Percentiles rank a stretch among this genome's conserved stretches.
Evolutionary conservation across 1,140 invertebrate genomes (phyloP).

Genomic region (Ooceraea biroi): DNA sequence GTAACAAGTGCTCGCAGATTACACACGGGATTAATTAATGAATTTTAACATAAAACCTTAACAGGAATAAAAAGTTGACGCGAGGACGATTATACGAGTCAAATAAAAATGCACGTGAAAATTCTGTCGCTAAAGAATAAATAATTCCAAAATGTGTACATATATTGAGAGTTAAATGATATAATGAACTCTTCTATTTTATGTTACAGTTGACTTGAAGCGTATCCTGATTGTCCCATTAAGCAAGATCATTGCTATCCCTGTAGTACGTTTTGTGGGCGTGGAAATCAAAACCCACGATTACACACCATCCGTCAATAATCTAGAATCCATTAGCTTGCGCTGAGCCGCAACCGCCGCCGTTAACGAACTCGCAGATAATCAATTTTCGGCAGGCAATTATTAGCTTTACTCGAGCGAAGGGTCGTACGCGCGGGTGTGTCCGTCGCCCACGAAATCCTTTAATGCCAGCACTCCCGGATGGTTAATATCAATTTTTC

Average conservation of each 20-base stretch:
- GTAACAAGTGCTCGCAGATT: not conserved
- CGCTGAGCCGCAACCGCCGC: slow-evolving; percentile 28
- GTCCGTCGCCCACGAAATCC: slow-evolving; percentile 30
- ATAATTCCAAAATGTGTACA: not conserved
- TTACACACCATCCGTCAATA: slow-evolving; percentile 64
- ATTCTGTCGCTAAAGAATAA: not conserved
- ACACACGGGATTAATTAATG: slow-evolving; percentile 1
- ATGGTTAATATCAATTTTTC: slow-evolving; percentile 59
- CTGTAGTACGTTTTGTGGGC: slow-evolving; percentile 25
- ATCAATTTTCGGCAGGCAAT: slow-evolving; percentile 78
- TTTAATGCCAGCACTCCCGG: slow-evolving; percentile 49
- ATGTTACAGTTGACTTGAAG: too few relatives aligned
- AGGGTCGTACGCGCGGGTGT: slow-evolving; percentile 3
- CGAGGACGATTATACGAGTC: not conserved
- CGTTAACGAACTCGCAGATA: slow-evolving; percentile 77
- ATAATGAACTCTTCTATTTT: too few relatives aligned
- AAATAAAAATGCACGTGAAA: not conserved
- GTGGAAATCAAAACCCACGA: slow-evolving; percentile 35
- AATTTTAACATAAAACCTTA: too few relatives aligned
- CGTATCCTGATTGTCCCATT: not conserved
- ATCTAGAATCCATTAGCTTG: slow-evolving; percentile 78
- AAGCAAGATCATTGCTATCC: slow-evolving; percentile 3
- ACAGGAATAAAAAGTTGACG: not conserved
- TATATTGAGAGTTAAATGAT: too few relatives aligned
- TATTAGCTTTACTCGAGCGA: slow-evolving; percentile 74